Base-by-base conservation (phyloP, 2,797 vertebrate species). In the Chloroceryle inda region DNA sequence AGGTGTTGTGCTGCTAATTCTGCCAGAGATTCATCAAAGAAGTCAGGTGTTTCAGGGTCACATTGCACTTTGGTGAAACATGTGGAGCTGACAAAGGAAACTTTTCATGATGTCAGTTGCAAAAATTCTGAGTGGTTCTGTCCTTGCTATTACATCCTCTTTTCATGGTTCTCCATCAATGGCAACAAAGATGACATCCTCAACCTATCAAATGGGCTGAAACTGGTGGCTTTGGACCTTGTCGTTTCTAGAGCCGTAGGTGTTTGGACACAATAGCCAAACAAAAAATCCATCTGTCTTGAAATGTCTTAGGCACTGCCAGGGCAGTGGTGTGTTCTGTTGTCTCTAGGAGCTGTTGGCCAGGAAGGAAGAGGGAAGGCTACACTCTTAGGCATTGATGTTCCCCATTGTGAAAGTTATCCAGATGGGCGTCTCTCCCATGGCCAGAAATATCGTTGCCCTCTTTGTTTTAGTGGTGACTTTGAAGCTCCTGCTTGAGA, bases 211-310 rank as follows among this genome's bases (percentile, higher is more conserved):
- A 58, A 45, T 4, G 21, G 27, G 56, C 27, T 26, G 49, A 45
- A 80, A 50, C 4, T 0, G 2, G 3, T 13, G 6, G 14, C 16
- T 75, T 50, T 52, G 14, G 21, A 69, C 1, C 29, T 63, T 53
- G 13, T 69, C 4, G 45, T 77, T 89, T 64, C 7, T 66, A 81
- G 83, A 56, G 26, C 69, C 77, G 74, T 40, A 47, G 45, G 61
- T 33, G 63, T 33, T 45, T 85, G 31, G 9, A 77, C 31, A n/a
- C 29, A n/a, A 42, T 9, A n/a, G 21, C 2, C 0, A 0, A 68
- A n/a, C 24, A 37, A 45, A 40, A 68, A 81, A 91, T 68, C 16
- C 17, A 69, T 2, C 19, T 23, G 14, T 15, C 61, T 22, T 69
- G 35, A 55, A 69, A 27, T 9, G 29, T 21, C 29, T 40, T 63